Conservation (phyloP, 2,113 vertebrate genomes). For the Amia ocellicauda region DNA sequence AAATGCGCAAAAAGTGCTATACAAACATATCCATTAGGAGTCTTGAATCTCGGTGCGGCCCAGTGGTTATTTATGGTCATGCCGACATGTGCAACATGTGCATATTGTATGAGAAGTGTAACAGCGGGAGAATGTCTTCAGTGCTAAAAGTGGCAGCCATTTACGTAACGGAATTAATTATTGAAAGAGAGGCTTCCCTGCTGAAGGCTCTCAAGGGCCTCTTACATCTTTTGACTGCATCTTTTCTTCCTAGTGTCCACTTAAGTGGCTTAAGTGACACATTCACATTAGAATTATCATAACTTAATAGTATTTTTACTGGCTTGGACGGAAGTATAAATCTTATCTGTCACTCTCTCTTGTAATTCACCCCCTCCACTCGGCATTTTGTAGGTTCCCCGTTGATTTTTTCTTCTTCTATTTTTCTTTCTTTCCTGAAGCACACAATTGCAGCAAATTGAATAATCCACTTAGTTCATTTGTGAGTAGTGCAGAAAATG, state of each 20-base stretch:
- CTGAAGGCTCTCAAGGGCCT: constrained; percentile 1
- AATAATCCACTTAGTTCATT: constrained; percentile 26
- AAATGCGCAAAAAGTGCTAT: too few relatives aligned
- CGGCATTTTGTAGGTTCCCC: constrained; percentile 10
- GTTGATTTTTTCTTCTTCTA: constrained; percentile 7
- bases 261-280: constrained; percentile 18
- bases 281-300: neutral
- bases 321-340: neutral
- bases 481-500: constrained; percentile 9
- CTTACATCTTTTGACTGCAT: neutral
- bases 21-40: neutral
- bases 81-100: neutral
- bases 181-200: constrained; percentile 9
- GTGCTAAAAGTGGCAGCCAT: neutral
- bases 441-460: constrained; percentile 7
- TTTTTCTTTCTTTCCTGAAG: too few relatives aligned
- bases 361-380: neutral
- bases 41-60: neutral
- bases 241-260: constrained; percentile 10
- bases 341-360: constrained; percentile 3
- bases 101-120: neutral
- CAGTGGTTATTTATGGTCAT: neutral
- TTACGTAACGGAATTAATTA: constrained; percentile 12
- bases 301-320: constrained; percentile 1
- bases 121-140: too few relatives aligned